Evolutionary conservation across 2,888 invertebrate genomes (phyloP).

Genomic region (Schizotus pectinicornis): DNA sequence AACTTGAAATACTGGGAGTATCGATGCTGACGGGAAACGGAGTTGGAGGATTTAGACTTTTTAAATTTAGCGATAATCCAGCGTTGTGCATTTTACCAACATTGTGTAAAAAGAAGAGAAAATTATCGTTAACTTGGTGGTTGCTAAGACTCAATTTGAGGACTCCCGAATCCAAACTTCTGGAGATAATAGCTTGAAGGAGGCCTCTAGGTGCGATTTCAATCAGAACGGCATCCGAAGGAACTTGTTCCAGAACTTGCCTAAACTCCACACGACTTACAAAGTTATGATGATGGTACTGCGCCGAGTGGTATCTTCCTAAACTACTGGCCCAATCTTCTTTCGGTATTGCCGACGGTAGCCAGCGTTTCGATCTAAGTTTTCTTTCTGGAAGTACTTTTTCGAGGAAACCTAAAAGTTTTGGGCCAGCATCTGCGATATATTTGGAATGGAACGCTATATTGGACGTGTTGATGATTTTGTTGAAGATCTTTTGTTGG

Average conservation of each 20-base stretch:
- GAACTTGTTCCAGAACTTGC: constrained; percentile 79
- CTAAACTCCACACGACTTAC: constrained; percentile 73
- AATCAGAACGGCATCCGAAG: constrained; percentile 77
- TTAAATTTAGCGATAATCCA: constrained; percentile 77
- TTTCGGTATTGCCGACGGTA: constrained; percentile 74
- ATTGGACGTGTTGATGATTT: constrained; percentile 78
- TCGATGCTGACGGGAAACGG: constrained; percentile 84
- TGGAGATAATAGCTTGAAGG: constrained; percentile 79
- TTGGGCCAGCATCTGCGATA: constrained; percentile 68
- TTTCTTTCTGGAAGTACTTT: constrained; percentile 71
- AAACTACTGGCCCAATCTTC: constrained; percentile 70
- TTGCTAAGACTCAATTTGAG: constrained; percentile 74
- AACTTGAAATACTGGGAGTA: constrained; percentile 81
- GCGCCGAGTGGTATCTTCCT: constrained; percentile 72
- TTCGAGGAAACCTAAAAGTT: constrained; percentile 67
- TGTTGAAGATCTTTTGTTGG: constrained; percentile 74
- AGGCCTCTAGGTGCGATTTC: constrained; percentile 88
- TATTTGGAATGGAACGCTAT: constrained; percentile 86
- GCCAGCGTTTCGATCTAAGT: constrained; percentile 76
- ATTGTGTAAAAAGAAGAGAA: constrained; percentile 55
- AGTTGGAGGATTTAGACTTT: constrained; percentile 73
- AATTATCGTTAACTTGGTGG: constrained; percentile 68
- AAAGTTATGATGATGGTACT: constrained; percentile 88
- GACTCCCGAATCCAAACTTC: constrained; percentile 70
- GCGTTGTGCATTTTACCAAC: constrained; percentile 66